Evolutionary conservation across 1,140 invertebrate species (phyloP).

Genomic region (Solenopsis invicta): DNA sequence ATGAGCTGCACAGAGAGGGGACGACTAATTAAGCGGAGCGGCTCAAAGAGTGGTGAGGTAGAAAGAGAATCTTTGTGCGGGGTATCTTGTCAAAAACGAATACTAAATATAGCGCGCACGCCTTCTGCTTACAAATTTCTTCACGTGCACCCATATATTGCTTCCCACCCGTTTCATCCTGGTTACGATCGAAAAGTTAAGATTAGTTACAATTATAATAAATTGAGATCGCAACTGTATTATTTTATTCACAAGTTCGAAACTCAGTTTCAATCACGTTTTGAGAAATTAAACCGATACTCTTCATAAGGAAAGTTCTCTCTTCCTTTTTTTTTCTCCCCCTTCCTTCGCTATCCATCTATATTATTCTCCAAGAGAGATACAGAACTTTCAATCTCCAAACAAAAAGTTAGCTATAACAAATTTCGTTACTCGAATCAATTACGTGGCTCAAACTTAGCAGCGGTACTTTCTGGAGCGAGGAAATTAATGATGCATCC

Average conservation of each 20-base stretch:
- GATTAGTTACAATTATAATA: not conserved
- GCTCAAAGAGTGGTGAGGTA: slow-evolving; percentile 31
- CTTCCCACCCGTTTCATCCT: not conserved
- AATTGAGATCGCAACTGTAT: not conserved
- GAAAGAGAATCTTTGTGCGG: not conserved
- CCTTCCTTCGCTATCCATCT: not conserved
- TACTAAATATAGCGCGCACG: not conserved
- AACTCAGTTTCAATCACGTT: not conserved
- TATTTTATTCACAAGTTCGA: slow-evolving; percentile 1
- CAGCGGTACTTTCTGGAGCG: slow-evolving; percentile 30
- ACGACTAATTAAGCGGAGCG: slow-evolving; percentile 56
- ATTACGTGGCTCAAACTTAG: slow-evolving; percentile 42
- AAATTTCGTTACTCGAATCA: slow-evolving; percentile 57
- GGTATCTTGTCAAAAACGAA: slow-evolving; percentile 15
- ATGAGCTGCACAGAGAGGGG: slow-evolving; percentile 17
- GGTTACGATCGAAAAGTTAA: not conserved
- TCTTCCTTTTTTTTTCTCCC: not conserved
- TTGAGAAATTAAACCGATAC: slow-evolving; percentile 16
- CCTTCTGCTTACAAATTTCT: slow-evolving; percentile 7
- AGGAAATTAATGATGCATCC: slow-evolving; percentile 59
- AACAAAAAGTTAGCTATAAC: slow-evolving; percentile 30
- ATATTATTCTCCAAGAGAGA: not conserved
- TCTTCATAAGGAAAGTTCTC: not conserved
- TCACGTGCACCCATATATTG: not conserved
- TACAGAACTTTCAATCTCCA: slow-evolving; percentile 28